These are phyloP conservation scores for Cyclophora punctaria DNA, from an alignment of 2,888 invertebrate genomes.

Conservation along the genomic window DNA sequence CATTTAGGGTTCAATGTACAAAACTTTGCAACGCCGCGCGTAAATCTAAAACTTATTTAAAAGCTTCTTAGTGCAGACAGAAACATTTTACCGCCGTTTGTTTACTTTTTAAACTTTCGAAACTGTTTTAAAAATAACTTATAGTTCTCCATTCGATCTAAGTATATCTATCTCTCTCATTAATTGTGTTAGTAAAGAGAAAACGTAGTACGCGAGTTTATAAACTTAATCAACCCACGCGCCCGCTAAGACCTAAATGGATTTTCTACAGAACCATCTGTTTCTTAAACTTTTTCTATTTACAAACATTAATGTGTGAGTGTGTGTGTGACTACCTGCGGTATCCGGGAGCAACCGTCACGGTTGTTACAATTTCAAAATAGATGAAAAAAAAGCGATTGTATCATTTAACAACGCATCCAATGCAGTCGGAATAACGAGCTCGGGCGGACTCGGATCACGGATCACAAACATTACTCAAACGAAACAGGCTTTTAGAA, in stretches of 20 bases:
- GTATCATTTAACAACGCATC: slow-evolving; percentile 47
- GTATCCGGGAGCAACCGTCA: slow-evolving; percentile 57
- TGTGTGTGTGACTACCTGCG: slow-evolving; percentile 67
- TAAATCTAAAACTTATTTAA: neutral
- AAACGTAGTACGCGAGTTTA: neutral
- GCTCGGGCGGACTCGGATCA: slow-evolving; percentile 18
- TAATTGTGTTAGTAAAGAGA: too few relatives aligned
- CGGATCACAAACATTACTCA: slow-evolving; percentile 12
- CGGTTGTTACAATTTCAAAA: slow-evolving; percentile 50
- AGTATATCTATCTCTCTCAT: too few relatives aligned
- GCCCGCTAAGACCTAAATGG: neutral
- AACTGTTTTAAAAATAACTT: too few relatives aligned
- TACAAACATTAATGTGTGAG: slow-evolving; percentile 36
- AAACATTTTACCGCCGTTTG: slow-evolving; percentile 1
- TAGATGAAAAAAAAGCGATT: slow-evolving; percentile 40
- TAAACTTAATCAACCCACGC: neutral
- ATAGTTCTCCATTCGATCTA: too few relatives aligned
- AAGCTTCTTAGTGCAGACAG: slow-evolving; percentile 5
- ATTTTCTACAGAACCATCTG: slow-evolving; percentile 22
- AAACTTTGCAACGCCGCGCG: slow-evolving; percentile 3
- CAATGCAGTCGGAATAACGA: slow-evolving; percentile 35
- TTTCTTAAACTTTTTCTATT: slow-evolving; percentile 28
- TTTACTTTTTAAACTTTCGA: neutral
- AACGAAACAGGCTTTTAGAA: slow-evolving; percentile 14
- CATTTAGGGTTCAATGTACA: slow-evolving; percentile 27